Evolutionary conservation across 2,797 vertebrate genomes (phyloP).

Genomic region (Eremophila alpestris): DNA sequence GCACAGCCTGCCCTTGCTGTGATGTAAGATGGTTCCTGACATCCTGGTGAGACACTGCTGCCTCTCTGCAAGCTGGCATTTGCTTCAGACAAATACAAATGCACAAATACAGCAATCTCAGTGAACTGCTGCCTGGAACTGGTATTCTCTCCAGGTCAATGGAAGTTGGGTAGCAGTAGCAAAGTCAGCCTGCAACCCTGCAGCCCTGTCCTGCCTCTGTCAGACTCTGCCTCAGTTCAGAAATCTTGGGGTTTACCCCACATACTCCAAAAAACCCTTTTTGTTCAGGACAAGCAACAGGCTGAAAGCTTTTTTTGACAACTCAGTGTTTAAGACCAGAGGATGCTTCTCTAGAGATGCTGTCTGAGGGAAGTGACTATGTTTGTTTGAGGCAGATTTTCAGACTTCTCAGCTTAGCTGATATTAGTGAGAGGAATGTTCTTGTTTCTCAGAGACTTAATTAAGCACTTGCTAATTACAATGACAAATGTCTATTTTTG

Average conservation of each 20-base stretch:
- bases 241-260: neutral
- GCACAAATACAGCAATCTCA: neutral
- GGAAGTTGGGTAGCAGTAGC: neutral
- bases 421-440: neutral
- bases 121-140: neutral
- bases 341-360: neutral
- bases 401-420: slow-evolving; percentile 34
- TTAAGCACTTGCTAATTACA: slow-evolving; percentile 42
- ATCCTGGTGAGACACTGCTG: neutral
- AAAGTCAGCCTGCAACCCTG: neutral
- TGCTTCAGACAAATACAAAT: neutral
- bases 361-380: neutral
- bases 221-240: neutral
- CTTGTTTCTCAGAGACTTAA: slow-evolving; percentile 10
- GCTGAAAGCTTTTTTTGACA: neutral
- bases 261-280: neutral
- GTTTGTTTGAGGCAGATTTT: neutral
- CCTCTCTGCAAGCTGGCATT: neutral
- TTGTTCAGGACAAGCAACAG: neutral
- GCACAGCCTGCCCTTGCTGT: neutral
- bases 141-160: neutral
- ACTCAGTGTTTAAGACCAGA: neutral
- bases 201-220: neutral
- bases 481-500: slow-evolving; percentile 9
- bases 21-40: neutral